Conservation (phyloP, 2,888 invertebrate genomes). For the Peribatodes rhomboidaria region DNA sequence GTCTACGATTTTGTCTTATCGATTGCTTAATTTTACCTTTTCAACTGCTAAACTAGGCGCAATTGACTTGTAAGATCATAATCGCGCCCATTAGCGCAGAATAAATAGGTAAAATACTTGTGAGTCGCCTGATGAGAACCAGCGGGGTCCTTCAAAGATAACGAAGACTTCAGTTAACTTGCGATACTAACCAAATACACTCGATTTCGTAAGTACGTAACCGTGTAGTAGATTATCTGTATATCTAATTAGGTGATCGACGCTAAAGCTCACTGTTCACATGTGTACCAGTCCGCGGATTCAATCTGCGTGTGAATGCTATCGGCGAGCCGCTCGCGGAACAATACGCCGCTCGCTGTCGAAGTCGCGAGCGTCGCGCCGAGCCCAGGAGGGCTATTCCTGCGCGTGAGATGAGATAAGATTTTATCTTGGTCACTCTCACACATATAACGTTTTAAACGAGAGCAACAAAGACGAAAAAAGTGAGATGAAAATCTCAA, state of each 20-base stretch:
- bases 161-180: conserved; percentile 49
- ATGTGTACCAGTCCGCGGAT: too few species aligned
- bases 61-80: conserved; percentile 41
- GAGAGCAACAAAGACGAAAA: too few species aligned
- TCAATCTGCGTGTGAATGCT: too few species aligned
- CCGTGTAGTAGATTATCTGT: conserved; percentile 60
- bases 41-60: conserved; percentile 29
- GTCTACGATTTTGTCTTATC: background rate
- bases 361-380: too few species aligned
- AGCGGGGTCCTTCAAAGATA: conserved; percentile 65
- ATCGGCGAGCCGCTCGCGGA: too few species aligned
- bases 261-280: too few species aligned
- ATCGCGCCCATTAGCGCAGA: conserved; percentile 30
- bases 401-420: too few species aligned
- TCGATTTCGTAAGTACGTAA: conserved; percentile 63
- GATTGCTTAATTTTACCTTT: conserved; percentile 3
- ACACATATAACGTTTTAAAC: too few species aligned
- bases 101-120: background rate
- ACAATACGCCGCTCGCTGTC: too few species aligned
- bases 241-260: conserved; percentile 77
- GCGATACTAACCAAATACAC: conserved; percentile 52
- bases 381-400: too few species aligned
- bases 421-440: too few species aligned
- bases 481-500: too few species aligned
- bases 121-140: conserved; percentile 56